phyloP scores from a whole-genome alignment of 2,113 vertebrate genomes.

The Campylomormyrus numenius region DNA sequence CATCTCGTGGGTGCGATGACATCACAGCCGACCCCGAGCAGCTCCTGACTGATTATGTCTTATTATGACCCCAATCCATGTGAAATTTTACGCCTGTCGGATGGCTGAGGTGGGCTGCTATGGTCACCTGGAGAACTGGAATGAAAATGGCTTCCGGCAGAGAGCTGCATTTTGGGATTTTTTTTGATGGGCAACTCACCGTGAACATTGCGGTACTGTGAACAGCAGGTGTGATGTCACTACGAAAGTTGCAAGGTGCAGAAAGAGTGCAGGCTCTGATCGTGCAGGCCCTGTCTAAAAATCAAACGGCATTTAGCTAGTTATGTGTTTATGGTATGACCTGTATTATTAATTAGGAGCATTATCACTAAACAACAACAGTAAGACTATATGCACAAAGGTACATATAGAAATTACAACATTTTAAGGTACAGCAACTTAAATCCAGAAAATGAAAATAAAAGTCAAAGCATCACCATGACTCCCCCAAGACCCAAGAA shows the following conservation, averaged over 20 bases:
- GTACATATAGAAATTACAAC: not conserved
- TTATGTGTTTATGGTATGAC: not conserved
- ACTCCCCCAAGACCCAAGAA: not conserved
- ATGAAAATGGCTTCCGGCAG: not conserved
- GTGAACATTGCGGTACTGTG: not conserved
- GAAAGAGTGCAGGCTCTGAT: not conserved
- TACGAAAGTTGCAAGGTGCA: not conserved
- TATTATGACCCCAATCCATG: not conserved
- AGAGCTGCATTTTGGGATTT: not conserved
- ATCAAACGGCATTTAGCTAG: not conserved
- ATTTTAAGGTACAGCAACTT: not conserved
- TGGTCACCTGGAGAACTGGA: not conserved
- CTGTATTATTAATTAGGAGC: not conserved
- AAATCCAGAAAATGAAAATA: not conserved
- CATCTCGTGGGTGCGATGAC: conserved; percentile 46
- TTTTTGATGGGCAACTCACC: not conserved
- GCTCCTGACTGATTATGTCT: not conserved
- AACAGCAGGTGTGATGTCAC: not conserved
- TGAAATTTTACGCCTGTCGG: not conserved
- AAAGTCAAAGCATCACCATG: not conserved
- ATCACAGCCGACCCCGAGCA: conserved; percentile 40
- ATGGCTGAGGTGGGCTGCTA: not conserved
- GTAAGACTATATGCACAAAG: not conserved
- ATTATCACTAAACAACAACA: not conserved
- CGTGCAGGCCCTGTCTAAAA: not conserved